These are phyloP conservation scores for Harpalus rufipes DNA, from an alignment of 2,888 invertebrate genomes.

Conservation along the genomic window DNA sequence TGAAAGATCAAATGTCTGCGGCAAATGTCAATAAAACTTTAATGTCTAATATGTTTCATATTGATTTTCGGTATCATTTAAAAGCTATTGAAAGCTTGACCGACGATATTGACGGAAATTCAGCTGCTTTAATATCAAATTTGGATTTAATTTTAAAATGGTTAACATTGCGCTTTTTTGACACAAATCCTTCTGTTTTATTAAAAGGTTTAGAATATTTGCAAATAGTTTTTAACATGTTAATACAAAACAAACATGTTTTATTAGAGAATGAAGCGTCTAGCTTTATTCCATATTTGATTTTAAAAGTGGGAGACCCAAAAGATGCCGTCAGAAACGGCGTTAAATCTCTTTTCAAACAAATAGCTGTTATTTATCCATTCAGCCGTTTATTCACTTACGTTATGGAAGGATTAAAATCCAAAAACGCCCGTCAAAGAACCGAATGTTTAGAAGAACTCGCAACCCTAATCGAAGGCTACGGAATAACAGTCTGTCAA, in stretches of 20 bases:
- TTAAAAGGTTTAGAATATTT: conserved; percentile 97
- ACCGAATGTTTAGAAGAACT: conserved; percentile 97
- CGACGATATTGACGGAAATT: conserved; percentile 89
- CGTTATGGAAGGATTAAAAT: conserved; percentile 96
- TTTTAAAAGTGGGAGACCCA: conserved; percentile 96
- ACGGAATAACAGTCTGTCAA: conserved; percentile 90
- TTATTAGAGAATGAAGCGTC: conserved; percentile 94
- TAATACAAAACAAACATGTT: conserved; percentile 89
- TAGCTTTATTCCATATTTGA: conserved; percentile 96
- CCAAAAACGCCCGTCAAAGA: conserved; percentile 97
- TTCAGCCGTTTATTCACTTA: conserved; percentile 93
- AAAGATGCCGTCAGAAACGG: conserved; percentile 96
- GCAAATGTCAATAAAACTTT: conserved; percentile 93
- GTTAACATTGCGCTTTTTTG: conserved; percentile 97
- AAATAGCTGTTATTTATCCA: conserved; percentile 91
- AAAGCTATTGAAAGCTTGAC: conserved; percentile 95
- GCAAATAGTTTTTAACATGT: conserved; percentile 87
- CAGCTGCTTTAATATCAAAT: conserved; percentile 90
- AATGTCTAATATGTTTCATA: conserved; percentile 95
- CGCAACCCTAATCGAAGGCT: conserved; percentile 90
- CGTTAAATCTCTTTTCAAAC: conserved; percentile 90
- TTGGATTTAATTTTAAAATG: conserved; percentile 97
- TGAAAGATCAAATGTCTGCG: conserved; percentile 93
- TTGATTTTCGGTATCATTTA: conserved; percentile 94
- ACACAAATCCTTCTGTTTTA: conserved; percentile 98